These are phyloP conservation scores for Anoplopoma fimbria DNA, from an alignment of 2,113 vertebrate genomes.

Conservation along the genomic window DNA sequence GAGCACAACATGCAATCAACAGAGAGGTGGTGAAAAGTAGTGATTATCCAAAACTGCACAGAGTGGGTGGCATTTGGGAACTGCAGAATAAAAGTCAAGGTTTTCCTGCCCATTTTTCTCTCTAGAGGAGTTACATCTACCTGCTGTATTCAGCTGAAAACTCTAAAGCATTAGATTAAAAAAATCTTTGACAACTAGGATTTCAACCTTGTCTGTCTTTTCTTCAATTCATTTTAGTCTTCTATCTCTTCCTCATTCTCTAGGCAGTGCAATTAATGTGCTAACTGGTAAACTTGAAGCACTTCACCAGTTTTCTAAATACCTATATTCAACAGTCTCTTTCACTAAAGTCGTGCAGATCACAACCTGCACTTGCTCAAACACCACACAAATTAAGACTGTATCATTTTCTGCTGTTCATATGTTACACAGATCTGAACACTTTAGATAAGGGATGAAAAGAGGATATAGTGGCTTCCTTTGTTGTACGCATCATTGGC, in stretches of 20 bases:
- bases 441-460: not conserved
- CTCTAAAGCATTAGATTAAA: slow-evolving; percentile 16
- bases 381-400: not conserved
- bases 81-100: slow-evolving; percentile 14
- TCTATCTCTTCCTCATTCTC: slow-evolving; percentile 1
- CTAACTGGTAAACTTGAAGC: slow-evolving; percentile 38
- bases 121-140: no score
- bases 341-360: not conserved
- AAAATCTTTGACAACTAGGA: slow-evolving; percentile 23
- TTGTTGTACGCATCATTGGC: slow-evolving; percentile 7
- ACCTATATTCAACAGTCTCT: not conserved
- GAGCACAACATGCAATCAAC: slow-evolving; percentile 31
- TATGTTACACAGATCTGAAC: not conserved
- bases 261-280: slow-evolving; percentile 1
- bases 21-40: slow-evolving; percentile 29
- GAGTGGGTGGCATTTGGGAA: slow-evolving; percentile 57
- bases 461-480: not conserved
- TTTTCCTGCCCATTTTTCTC: slow-evolving; percentile 44
- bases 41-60: slow-evolving; percentile 34
- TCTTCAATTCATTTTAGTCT: not conserved
- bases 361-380: not conserved
- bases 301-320: not conserved
- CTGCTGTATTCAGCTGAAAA: slow-evolving; percentile 19
- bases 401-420: not conserved
- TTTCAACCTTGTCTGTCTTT: not conserved